Conservation (phyloP, 2,113 vertebrate genomes). For the Melierax canorus region DNA sequence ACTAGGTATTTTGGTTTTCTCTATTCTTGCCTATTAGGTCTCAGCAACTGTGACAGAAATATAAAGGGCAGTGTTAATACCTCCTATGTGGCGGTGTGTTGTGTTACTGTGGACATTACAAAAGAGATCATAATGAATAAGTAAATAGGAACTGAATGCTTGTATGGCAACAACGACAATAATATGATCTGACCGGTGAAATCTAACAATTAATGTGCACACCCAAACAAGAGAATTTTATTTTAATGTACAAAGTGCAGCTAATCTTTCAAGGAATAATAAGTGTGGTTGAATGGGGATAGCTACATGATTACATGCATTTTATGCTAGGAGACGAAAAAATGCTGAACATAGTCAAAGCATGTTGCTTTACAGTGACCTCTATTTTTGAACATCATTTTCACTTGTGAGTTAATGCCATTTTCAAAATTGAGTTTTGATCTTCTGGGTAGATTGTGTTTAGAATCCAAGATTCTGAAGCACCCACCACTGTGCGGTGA, state of each 20-base stretch:
- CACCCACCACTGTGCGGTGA: slow-evolving; percentile 50
- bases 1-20: background rate
- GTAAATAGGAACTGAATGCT: background rate
- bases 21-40: background rate
- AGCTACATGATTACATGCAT: background rate
- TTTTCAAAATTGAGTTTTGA: slow-evolving; percentile 70
- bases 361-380: slow-evolving; percentile 21
- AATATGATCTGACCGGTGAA: background rate
- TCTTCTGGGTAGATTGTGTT: slow-evolving; percentile 60
- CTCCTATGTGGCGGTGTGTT: background rate
- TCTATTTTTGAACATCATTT: slow-evolving; percentile 64
- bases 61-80: background rate
- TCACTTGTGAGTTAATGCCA: slow-evolving; percentile 63
- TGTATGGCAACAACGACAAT: background rate
- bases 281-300: background rate
- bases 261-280: slow-evolving; percentile 16
- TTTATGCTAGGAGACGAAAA: background rate
- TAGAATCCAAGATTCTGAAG: slow-evolving; percentile 62
- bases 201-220: background rate
- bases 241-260: background rate
- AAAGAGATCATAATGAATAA: background rate
- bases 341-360: slow-evolving; percentile 31
- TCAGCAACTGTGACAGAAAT: background rate
- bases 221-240: background rate
- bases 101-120: background rate